Evolutionary conservation across 2,888 invertebrate genomes (phyloP), one percentile per base, ranked within the genome.

Genomic region (Esperia sulphurella): DNA sequence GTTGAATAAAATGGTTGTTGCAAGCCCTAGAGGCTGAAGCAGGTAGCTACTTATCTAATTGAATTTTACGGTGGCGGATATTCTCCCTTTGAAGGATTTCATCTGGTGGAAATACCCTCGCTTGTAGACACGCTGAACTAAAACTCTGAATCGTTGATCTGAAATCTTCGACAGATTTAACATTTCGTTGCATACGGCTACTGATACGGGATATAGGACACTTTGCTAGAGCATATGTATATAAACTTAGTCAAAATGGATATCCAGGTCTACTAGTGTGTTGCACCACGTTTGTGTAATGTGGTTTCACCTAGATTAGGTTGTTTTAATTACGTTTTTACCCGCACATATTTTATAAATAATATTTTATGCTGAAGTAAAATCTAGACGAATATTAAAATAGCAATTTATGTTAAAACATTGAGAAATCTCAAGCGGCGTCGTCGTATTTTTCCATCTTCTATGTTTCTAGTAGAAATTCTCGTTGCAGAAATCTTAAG

Each of bases 11-110:
- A 43, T 33, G 43, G 45, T 48, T 21, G 50, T 44, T 46, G 51
- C 46, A 53, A 51, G 42, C 55, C 54, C 53, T 56, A 51, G 58
- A 57, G 55, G 52, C 13, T 46, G 42, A 29, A 12, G 21, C 51
- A 63, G 60, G 53, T 63, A 63, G 54, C 57, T 67, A 67, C 35
- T n/a, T 35, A 66, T 68, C 68, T 76, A 76, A 81, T 81, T 75
- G 69, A 75, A 79, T 81, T 79, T 76, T 69, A 82, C 75, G 74
- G 75, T 70, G 51, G 61, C 63, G 64, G 61, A 63, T 57, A 58
- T 67, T 45, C 64, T n/a, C 58, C 66, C 78, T 81, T 81, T 82
- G 79, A 79, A 73, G 67, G 61, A 71, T 75, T 75, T 61, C 67
- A 68, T 68, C 63, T 65, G 59, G 59, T 63, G 73, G 73, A 79